Base-by-base conservation (phyloP, 2,113 vertebrate species). In the Dolichotis patagonum region DNA sequence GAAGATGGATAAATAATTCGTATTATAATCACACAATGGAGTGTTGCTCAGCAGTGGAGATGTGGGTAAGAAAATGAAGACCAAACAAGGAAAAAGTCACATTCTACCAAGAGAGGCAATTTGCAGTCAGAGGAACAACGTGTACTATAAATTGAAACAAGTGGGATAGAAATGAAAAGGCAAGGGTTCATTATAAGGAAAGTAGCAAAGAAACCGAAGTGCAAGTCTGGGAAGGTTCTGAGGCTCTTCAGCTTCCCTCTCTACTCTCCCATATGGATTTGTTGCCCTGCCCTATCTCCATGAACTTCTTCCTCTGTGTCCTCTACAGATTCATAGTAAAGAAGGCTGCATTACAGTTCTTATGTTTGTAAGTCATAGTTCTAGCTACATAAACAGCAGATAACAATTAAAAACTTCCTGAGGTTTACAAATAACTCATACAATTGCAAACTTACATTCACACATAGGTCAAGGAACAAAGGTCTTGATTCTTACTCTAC, bases 361-460 rank as follows among this genome's bases (percentile, higher is more conserved):
- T 85, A 67, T 24, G 58, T 82, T 90, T 93, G 0, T 73, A 93
- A 87, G 13, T 30, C 88, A 41, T 43, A 73, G 52, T 52, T 92
- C 60, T 88, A 81, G 63, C 35, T 82, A 77, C 71, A 28, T 62
- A 62, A 62, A 43, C 67, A 81, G 30, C 62, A 35, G 14, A 24
- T 41, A 67, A 67, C n/a, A 91, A 73, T 93, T 58, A 67, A 93
- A 96, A 65, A 17, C 90, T 67, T 60, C 16, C 60, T 85, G 41
- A 30, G 26, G 13, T 35, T 85, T 83, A 30, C 35, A 83, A 60
- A 85, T 49, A 20, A 54, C 52, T 16, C 6, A 30, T 12, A 16
- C 17, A 73, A 90, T 49, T 83, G 30, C 78, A 87, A 90, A 73
- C 62, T 84, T 46, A 71, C 7, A 65, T 65, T 90, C 17, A 11